These are phyloP conservation scores for Phrynocephalus versicolor DNA, from an alignment of 2,113 vertebrate genomes.

Conservation along the genomic window DNA sequence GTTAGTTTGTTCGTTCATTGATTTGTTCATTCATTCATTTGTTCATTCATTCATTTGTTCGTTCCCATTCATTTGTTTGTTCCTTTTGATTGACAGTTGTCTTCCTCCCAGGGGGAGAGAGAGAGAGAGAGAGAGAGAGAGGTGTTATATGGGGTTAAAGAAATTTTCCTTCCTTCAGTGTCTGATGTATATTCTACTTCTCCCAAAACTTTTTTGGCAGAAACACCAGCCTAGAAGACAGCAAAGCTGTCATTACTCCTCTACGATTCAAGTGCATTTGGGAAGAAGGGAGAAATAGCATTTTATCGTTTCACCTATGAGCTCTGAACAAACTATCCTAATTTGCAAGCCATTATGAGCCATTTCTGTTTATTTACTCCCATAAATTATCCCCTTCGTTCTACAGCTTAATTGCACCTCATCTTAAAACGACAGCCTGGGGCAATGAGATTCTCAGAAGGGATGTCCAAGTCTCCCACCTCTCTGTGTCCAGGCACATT, in stretches of 20 bases:
- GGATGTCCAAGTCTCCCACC: neutral
- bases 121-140: too few species aligned
- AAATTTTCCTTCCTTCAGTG: neutral
- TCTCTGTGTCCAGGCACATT: constrained; percentile 8
- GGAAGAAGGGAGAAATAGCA: neutral
- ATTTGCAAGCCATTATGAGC: constrained; percentile 14
- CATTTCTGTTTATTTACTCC: constrained; percentile 21
- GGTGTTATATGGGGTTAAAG: too few species aligned
- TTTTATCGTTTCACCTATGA: neutral
- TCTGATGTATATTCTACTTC: neutral
- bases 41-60: too few species aligned
- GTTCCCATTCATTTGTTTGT: too few species aligned
- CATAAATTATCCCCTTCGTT: constrained; percentile 5
- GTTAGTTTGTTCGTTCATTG: too few species aligned
- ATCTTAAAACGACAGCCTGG: neutral
- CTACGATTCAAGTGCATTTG: neutral
- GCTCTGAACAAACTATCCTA: neutral
- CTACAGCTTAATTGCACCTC: constrained; percentile 19
- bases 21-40: too few species aligned
- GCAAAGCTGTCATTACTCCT: neutral
- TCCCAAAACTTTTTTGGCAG: neutral
- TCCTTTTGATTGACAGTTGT: too few species aligned
- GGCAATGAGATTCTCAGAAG: neutral
- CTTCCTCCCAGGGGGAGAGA: too few species aligned
- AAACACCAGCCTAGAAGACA: neutral